Evolutionary conservation across 1,140 invertebrate genomes (phyloP).

Genomic region (Drosophila funebris): DNA sequence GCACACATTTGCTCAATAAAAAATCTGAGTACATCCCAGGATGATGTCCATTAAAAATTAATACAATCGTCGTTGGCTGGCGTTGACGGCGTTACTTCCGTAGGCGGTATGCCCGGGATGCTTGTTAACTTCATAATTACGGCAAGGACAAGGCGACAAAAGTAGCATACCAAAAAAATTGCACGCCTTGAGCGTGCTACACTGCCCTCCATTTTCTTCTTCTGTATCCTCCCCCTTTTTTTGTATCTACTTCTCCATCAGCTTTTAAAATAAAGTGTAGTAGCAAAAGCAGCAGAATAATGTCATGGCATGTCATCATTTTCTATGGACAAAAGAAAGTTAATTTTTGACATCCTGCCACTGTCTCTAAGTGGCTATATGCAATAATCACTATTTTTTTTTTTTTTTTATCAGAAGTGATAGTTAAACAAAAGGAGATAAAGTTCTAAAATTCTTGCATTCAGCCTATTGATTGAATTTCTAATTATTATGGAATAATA

Average conservation of each 20-base stretch:
- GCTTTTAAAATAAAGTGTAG: conserved; percentile 71
- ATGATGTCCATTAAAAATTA: conserved; percentile 47
- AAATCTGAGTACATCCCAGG: conserved; percentile 33
- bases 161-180: conserved; percentile 43
- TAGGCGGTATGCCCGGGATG: conserved; percentile 25
- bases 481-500: too few species aligned
- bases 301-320: conserved; percentile 54
- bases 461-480: neutral
- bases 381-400: conserved; percentile 17
- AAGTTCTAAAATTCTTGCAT: too few species aligned
- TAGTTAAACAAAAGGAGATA: neutral
- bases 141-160: conserved; percentile 43
- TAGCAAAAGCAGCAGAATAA: conserved; percentile 9
- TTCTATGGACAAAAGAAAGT: conserved; percentile 43
- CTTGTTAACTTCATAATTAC: conserved; percentile 58
- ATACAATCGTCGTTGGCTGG: conserved; percentile 23
- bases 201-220: neutral
- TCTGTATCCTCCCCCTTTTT: neutral
- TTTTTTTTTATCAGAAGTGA: conserved; percentile 10
- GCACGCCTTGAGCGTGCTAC: conserved; percentile 26
- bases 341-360: conserved; percentile 37
- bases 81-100: conserved; percentile 16
- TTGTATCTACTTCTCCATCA: conserved; percentile 24
- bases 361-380: conserved; percentile 30
- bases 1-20: conserved; percentile 47